phyloP scores from a whole-genome alignment of 2,113 vertebrate species.

The Triplophysa siluroides region DNA sequence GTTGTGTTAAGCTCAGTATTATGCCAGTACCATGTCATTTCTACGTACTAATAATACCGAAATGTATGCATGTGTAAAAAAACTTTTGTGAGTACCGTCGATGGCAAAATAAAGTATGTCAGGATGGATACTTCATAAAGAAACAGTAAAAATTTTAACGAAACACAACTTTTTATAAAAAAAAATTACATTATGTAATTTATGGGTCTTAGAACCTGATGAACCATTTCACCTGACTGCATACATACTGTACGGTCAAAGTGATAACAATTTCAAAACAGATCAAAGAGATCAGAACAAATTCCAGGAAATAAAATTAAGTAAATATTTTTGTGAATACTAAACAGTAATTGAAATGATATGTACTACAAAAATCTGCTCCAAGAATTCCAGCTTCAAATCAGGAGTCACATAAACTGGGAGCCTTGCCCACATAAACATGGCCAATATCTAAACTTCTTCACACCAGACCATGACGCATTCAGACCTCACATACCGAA shows the following conservation, averaged over 20 bases:
- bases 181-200: no score
- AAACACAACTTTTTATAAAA: no score
- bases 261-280: background rate
- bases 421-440: constrained; percentile 5
- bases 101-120: no score
- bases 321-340: background rate
- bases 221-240: background rate
- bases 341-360: background rate
- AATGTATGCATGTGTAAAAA: no score
- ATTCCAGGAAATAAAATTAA: background rate
- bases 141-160: no score
- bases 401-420: background rate
- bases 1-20: no score
- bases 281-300: background rate
- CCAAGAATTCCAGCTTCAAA: background rate
- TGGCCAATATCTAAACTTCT: constrained; percentile 1
- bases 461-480: constrained; percentile 3
- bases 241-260: background rate
- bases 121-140: no score
- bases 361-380: background rate
- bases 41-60: no score
- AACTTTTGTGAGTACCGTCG: no score
- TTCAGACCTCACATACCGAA: constrained; percentile 1
- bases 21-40: no score
- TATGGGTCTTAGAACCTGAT: no score